Evolutionary conservation across 2,113 vertebrate species (phyloP), one percentile per base, ranked within the genome.

Genomic region (Tyto alba): DNA sequence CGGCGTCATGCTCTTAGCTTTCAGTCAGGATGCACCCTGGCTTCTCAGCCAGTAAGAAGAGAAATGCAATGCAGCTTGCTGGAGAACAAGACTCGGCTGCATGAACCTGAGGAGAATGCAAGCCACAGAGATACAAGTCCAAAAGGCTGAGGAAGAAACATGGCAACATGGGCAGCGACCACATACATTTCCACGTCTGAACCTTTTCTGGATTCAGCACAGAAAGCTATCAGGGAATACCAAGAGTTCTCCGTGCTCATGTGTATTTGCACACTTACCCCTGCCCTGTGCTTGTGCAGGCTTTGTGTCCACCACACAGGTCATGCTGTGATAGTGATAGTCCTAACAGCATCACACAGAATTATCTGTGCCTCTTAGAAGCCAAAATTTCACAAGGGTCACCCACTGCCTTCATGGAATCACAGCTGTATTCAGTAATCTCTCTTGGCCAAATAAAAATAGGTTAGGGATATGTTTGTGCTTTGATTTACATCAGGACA

Each of bases 401-500:
- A 94, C 82, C 36, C 53, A 14, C 3, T 50, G 85, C 55, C 59
- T 63, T 80, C 93, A 57, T 2, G 0, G 67, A 93, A 72, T 48
- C 1, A 0, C 85, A 78, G 73, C 76, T 75, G 92, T 56, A 52
- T 56, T 87, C 43, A 56, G 5, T 78, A 86, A 93, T 85, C 64
- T 91, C 89, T 81, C 74, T 48, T 84, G 66, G 68, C 45, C 90
- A 87, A 88, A 92, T n/a, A 60, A 93, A 95, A 95, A 84, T 32
- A 68, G 68, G 77, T 4, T 87, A 5, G 17, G 80, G 83, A 36
- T 59, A 7, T 53, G 90, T 77, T 75, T 90, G 90, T 68, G 43
- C 85, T 92, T 67, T 73, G 93, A 96, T 96, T 96, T 95, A 94
- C 73, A 78, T 34, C 25, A 18, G 68, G 68, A 78, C 94, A 94